phyloP scores from a whole-genome alignment of 2,888 invertebrate species.

The Agapostemon virescens region DNA sequence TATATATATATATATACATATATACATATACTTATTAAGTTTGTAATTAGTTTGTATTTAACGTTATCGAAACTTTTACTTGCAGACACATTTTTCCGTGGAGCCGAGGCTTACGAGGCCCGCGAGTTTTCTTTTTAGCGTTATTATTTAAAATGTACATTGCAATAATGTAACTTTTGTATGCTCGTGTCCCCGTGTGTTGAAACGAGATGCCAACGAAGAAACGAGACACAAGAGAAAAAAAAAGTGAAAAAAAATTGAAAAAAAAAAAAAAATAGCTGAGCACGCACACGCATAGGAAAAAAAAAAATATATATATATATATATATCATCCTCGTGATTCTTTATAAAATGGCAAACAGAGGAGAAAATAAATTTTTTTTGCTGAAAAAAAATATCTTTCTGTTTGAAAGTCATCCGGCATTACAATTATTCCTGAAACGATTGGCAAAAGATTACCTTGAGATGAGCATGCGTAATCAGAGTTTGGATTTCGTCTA shows the following conservation, averaged over 20 bases:
- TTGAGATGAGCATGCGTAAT: conserved; percentile 73
- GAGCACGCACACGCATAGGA: not conserved
- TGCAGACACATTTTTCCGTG: conserved; percentile 56
- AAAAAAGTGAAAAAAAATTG: conserved; percentile 12
- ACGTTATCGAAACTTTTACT: conserved; percentile 70
- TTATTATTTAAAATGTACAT: conserved; percentile 75
- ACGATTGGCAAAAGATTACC: conserved; percentile 53
- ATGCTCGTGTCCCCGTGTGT: conserved; percentile 69
- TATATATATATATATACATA: conserved; percentile 47
- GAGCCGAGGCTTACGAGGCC: conserved; percentile 34
- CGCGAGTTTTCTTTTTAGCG: conserved; percentile 64
- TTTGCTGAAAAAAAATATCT: conserved; percentile 70
- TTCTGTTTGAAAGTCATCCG: conserved; percentile 61
- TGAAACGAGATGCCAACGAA: conserved; percentile 57
- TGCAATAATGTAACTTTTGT: conserved; percentile 77
- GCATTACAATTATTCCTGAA: conserved; percentile 55
- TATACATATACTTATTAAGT: conserved; percentile 74
- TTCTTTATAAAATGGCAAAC: conserved; percentile 64
- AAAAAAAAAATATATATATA: too few relatives aligned
- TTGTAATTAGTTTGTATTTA: conserved; percentile 80
- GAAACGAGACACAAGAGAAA: conserved; percentile 57
- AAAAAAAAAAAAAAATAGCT: too few relatives aligned
- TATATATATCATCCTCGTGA: conserved; percentile 51
- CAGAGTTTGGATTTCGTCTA: conserved; percentile 70
- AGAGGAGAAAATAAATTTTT: conserved; percentile 70